phyloP scores from a whole-genome alignment of 1,140 invertebrate genomes.

The Littorina saxatilis region DNA sequence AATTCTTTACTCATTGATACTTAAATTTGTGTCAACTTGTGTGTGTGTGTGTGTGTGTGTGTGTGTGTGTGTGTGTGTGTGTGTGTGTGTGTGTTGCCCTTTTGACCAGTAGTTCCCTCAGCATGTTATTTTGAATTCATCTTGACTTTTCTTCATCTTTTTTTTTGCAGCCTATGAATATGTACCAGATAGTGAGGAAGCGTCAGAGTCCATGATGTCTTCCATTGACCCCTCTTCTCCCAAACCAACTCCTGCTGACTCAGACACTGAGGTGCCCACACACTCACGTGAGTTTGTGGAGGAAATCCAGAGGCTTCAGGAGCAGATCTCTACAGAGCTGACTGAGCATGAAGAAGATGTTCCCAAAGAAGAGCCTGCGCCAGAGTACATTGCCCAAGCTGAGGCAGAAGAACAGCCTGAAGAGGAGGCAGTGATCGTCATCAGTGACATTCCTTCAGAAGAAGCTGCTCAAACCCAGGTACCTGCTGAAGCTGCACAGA shows the following conservation, averaged over 20 bases:
- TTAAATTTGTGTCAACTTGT: no score
- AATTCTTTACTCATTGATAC: no score
- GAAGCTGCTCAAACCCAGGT: slow-evolving; percentile 38
- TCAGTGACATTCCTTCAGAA: slow-evolving; percentile 36
- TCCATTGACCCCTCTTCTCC: slow-evolving; percentile 68
- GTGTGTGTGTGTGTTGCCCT: no score
- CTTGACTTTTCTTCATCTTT: slow-evolving; percentile 22
- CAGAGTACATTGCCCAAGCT: slow-evolving; percentile 39
- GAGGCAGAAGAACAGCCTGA: slow-evolving; percentile 39
- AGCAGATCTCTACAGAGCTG: slow-evolving; percentile 57
- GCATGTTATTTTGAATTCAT: no score
- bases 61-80: no score
- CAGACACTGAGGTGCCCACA: slow-evolving; percentile 59
- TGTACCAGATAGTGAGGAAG: slow-evolving; percentile 90
- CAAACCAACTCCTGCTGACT: slow-evolving; percentile 62
- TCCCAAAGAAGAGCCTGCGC: slow-evolving; percentile 39
- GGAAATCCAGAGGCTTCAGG: slow-evolving; percentile 65
- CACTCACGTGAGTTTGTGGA: slow-evolving; percentile 63
- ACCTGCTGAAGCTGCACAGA: slow-evolving; percentile 28
- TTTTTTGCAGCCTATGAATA: slow-evolving; percentile 91
- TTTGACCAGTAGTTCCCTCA: no score
- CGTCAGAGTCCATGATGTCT: slow-evolving; percentile 76
- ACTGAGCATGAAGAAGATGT: slow-evolving; percentile 50
- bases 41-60: no score
- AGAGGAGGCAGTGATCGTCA: slow-evolving; percentile 31